Percentiles rank a stretch among this genome's conserved stretches.
Conservation (phyloP, 2,888 invertebrate species). For the Megastigmus dorsalis region DNA sequence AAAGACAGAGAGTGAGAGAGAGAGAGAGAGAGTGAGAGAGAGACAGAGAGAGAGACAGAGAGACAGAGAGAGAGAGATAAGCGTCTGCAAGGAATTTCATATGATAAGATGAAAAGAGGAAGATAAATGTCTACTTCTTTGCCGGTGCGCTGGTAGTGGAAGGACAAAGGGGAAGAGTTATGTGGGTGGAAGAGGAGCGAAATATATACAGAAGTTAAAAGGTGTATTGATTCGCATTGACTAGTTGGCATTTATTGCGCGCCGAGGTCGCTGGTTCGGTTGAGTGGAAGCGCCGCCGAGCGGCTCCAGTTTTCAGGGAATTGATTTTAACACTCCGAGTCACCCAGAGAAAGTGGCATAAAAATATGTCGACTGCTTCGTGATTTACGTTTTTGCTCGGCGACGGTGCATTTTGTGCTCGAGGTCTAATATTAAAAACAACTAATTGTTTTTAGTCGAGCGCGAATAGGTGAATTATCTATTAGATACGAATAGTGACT, state of each 20-base stretch:
- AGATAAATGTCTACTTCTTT: too few relatives aligned
- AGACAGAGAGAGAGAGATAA: background rate
- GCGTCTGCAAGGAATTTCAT: background rate
- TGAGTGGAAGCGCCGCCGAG: background rate
- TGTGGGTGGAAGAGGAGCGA: background rate
- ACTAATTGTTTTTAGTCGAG: background rate
- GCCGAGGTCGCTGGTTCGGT: background rate
- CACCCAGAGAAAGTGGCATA: background rate
- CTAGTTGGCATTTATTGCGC: background rate
- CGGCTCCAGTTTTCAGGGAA: background rate
- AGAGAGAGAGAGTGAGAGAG: background rate
- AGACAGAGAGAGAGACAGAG: background rate
- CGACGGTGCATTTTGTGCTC: too few relatives aligned
- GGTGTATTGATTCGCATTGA: background rate
- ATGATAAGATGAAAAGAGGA: background rate
- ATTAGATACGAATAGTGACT: background rate
- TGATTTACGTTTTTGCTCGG: too few relatives aligned
- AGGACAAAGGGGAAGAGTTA: background rate
- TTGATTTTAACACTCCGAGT: background rate
- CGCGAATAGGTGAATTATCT: background rate
- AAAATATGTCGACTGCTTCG: background rate
- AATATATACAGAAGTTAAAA: background rate
- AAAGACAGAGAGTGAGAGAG: background rate
- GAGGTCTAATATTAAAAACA: too few relatives aligned
- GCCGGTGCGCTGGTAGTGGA: background rate